Evolutionary conservation across 2,113 vertebrate species (phyloP).

Genomic region (Salvelinus fontinalis): DNA sequence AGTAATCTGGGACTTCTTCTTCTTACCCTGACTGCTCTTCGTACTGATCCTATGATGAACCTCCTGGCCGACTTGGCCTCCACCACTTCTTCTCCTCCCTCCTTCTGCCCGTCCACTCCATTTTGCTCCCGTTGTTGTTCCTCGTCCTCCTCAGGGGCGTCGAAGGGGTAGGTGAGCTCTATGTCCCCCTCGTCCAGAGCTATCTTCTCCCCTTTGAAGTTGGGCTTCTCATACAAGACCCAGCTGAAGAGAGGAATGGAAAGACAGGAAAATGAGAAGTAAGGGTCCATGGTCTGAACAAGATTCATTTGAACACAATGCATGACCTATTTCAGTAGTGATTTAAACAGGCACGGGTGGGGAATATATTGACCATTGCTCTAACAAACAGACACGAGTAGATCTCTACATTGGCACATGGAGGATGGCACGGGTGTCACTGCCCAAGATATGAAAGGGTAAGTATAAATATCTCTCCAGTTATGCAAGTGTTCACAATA

Average conservation of each 20-base stretch:
- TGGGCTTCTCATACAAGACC: slow-evolving; percentile 90
- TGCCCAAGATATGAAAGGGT: too few species aligned
- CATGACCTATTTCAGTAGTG: neutral
- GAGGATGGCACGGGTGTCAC: neutral
- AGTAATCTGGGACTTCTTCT: too few species aligned
- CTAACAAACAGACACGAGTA: too few species aligned
- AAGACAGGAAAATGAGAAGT: neutral
- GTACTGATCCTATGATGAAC: slow-evolving; percentile 85
- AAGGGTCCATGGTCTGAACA: too few species aligned
- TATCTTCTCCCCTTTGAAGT: slow-evolving; percentile 86
- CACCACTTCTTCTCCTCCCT: neutral
- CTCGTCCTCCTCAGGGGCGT: slow-evolving; percentile 49
- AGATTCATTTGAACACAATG: neutral
- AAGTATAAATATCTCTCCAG: too few species aligned
- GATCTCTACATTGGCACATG: neutral
- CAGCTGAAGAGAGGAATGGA: slow-evolving; percentile 73
- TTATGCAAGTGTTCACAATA: too few species aligned
- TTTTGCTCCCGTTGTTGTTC: neutral
- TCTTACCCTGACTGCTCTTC: slow-evolving; percentile 84
- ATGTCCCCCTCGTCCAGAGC: slow-evolving; percentile 87
- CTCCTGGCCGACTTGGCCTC: slow-evolving; percentile 24
- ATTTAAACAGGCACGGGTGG: too few species aligned
- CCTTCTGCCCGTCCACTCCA: slow-evolving; percentile 4
- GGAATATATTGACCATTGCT: too few species aligned
- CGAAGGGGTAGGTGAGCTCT: slow-evolving; percentile 78